Conservation (phyloP, 1,140 invertebrate genomes). For the Aradophagus sp. region DNA sequence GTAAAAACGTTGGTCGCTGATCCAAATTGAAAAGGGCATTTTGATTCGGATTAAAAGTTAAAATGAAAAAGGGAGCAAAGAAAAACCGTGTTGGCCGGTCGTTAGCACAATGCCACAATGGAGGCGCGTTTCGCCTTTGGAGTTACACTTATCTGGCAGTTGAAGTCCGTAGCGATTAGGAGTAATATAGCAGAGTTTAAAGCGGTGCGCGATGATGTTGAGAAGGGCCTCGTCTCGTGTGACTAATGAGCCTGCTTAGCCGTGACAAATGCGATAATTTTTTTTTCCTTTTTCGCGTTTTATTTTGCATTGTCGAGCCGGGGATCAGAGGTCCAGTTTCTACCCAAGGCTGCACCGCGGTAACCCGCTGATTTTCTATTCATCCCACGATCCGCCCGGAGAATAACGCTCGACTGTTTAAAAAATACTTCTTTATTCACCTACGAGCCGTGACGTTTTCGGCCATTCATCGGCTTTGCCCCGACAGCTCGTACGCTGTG, state of each 20-base stretch:
- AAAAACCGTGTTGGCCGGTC: constrained; percentile 25
- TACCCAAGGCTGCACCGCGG: constrained; percentile 25
- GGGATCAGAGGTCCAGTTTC: constrained; percentile 57
- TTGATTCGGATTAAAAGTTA: constrained; percentile 17
- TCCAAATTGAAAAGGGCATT: no score
- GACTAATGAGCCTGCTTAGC: no score
- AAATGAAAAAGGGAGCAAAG: constrained; percentile 28
- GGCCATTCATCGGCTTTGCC: constrained; percentile 44
- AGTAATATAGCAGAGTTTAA: no score
- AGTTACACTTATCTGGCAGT: constrained; percentile 51
- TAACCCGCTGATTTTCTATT: constrained; percentile 57
- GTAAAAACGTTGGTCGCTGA: no score
- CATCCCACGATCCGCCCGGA: constrained; percentile 46
- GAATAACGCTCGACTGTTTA: constrained; percentile 50
- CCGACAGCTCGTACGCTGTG: constrained; percentile 23
- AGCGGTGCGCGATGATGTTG: no score
- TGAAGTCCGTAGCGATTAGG: constrained; percentile 51
- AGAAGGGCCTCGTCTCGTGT: no score
- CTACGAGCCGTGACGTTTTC: constrained; percentile 48
- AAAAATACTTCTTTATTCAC: constrained; percentile 56
- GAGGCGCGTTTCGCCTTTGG: constrained; percentile 38
- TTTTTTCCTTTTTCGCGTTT: no score
- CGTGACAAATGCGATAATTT: no score
- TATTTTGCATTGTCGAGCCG: no score
- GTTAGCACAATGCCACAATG: constrained; percentile 44